Conservation (phyloP, 2,113 vertebrate genomes). For the Pogonocichla stellata region DNA sequence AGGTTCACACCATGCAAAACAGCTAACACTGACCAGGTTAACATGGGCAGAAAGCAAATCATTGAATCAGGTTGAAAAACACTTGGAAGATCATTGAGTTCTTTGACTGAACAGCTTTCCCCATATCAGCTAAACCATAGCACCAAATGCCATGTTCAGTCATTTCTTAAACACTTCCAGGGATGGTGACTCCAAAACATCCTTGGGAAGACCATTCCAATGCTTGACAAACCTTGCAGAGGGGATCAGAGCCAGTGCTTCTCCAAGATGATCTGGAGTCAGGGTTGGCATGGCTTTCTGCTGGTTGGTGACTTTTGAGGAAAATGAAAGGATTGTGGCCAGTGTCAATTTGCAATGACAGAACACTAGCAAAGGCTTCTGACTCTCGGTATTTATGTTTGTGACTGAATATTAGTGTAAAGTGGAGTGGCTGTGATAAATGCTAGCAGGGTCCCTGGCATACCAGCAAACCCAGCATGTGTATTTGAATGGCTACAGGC, state of each 20-base stretch:
- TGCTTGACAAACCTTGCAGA: not conserved
- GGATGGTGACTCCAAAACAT: not conserved
- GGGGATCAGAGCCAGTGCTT: not conserved
- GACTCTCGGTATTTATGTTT: not conserved
- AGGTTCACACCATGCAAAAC: not conserved
- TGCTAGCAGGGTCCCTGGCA: not conserved
- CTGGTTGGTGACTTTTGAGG: not conserved
- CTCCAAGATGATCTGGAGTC: not conserved
- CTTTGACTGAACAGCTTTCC: not conserved
- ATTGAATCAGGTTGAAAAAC: not conserved
- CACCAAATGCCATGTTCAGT: not conserved
- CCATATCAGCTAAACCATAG: not conserved
- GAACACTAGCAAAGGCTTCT: not conserved
- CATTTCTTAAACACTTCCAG: not conserved
- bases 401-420: not conserved
- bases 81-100: not conserved
- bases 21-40: not conserved
- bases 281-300: not conserved
- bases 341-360: not conserved
- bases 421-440: not conserved
- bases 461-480: accelerated
- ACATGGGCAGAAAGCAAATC: not conserved
- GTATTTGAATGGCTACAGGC: not conserved
- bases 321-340: not conserved
- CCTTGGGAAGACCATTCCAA: not conserved